A percentile compares a stretch with the other conserved stretches of the same genome.
Conservation (phyloP, 2,888 invertebrate species). For the Cephus pulcher region DNA sequence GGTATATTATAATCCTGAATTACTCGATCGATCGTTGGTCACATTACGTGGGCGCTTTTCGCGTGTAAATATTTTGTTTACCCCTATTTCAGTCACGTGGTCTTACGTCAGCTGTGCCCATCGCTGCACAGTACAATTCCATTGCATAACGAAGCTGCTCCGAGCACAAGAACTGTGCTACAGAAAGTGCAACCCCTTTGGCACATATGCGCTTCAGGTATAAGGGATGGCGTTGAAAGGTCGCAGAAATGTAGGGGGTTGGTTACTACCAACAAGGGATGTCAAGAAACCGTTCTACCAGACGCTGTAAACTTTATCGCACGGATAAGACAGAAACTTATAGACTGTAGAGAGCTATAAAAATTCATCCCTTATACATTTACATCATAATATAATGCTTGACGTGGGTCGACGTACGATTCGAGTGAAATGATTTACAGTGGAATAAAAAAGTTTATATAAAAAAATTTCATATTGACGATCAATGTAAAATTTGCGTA, state of each 20-base stretch:
- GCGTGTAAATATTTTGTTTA: neutral
- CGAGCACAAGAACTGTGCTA: neutral
- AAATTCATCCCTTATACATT: slow-evolving; percentile 56
- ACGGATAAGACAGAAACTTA: slow-evolving; percentile 53
- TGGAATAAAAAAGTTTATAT: neutral
- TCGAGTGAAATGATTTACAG: neutral
- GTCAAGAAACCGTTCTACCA: slow-evolving; percentile 30
- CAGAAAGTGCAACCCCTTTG: neutral
- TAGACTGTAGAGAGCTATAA: slow-evolving; percentile 54
- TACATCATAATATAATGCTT: slow-evolving; percentile 50
- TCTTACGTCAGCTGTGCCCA: neutral
- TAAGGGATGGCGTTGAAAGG: neutral
- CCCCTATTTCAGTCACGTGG: neutral
- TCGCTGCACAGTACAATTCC: neutral
- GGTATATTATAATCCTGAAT: neutral
- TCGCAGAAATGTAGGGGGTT: neutral
- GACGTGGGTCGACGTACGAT: neutral
- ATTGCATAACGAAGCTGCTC: neutral
- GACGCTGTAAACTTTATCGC: slow-evolving; percentile 59
- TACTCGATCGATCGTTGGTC: neutral
- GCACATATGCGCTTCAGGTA: neutral
- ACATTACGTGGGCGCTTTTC: neutral
- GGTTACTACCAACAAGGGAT: neutral
- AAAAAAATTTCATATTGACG: neutral
- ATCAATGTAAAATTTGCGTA: neutral